Conservation (phyloP, 2,113 vertebrate genomes). For the Chionomys nivalis region DNA sequence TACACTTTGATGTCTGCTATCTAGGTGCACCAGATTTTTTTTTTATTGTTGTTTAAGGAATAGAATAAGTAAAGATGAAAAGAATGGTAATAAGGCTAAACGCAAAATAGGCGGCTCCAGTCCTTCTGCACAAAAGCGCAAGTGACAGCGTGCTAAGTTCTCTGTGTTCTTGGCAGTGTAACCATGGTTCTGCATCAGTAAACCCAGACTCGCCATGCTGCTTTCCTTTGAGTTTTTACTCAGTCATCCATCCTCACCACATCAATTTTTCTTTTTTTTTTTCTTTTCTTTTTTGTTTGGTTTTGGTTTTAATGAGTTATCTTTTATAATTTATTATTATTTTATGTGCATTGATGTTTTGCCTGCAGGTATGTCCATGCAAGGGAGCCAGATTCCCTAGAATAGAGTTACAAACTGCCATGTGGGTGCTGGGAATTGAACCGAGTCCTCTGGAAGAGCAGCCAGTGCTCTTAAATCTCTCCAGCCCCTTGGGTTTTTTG, state of each 20-base stretch:
- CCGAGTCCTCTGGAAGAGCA: too few species aligned
- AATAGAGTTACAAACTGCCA: too few species aligned
- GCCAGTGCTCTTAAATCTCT: too few species aligned
- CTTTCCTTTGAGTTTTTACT: background rate
- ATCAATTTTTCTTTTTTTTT: background rate
- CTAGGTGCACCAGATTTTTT: background rate
- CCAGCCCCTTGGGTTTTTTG: too few species aligned
- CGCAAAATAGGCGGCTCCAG: background rate
- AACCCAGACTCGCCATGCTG: background rate
- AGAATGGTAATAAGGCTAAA: conserved; percentile 14
- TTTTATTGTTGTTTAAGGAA: background rate
- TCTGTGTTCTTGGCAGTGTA: conserved; percentile 1
- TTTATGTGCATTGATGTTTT: too few species aligned
- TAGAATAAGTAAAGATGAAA: background rate
- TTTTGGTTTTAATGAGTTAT: too few species aligned
- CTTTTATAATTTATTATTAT: too few species aligned
- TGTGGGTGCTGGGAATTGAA: too few species aligned
- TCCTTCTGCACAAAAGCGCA: background rate
- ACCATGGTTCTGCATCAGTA: background rate
- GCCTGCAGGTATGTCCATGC: too few species aligned
- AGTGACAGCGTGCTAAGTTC: background rate
- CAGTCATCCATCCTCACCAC: too few species aligned
- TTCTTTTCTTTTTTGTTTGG: background rate
- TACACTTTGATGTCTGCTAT: conserved; percentile 32
- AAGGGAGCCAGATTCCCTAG: too few species aligned